A percentile compares a stretch with the other conserved stretches of the same genome.
phyloP scores from a whole-genome alignment of 2,888 invertebrate species.

The Seira sanloemensis region DNA sequence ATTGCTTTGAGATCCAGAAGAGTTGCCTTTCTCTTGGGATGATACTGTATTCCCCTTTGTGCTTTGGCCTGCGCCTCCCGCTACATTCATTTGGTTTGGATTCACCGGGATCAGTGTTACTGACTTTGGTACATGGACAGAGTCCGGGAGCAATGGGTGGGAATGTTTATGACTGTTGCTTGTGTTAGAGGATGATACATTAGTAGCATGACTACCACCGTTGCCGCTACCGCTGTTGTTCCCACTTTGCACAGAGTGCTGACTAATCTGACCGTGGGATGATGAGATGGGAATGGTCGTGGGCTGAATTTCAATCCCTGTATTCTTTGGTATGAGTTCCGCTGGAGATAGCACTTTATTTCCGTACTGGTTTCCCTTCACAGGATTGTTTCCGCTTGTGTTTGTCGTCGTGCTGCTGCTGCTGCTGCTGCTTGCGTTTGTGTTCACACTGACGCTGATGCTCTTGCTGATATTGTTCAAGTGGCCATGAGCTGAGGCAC shows the following conservation, averaged over 20 bases:
- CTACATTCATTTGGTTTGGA: constrained; percentile 61
- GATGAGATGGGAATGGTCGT: constrained; percentile 61
- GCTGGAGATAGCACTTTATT: constrained; percentile 59
- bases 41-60: constrained; percentile 20
- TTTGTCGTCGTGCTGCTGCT: neutral
- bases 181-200: constrained; percentile 26
- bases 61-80: neutral
- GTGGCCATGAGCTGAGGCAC: constrained; percentile 65
- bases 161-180: constrained; percentile 66
- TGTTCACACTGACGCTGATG: constrained; percentile 60
- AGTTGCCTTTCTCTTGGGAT: constrained; percentile 53
- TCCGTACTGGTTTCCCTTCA: constrained; percentile 32
- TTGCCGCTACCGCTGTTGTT: neutral
- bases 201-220: constrained; percentile 30
- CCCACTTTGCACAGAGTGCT: constrained; percentile 30
- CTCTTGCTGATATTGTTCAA: constrained; percentile 68
- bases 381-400: constrained; percentile 17
- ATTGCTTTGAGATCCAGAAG: constrained; percentile 57
- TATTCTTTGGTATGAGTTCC: constrained; percentile 66
- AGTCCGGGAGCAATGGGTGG: constrained; percentile 71
- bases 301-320: constrained; percentile 70
- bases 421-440: constrained; percentile 25
- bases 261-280: constrained; percentile 56
- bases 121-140: constrained; percentile 73
- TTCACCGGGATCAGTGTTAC: constrained; percentile 73